phyloP scores from a whole-genome alignment of 1,140 invertebrate species.

The Radopholus similis region DNA sequence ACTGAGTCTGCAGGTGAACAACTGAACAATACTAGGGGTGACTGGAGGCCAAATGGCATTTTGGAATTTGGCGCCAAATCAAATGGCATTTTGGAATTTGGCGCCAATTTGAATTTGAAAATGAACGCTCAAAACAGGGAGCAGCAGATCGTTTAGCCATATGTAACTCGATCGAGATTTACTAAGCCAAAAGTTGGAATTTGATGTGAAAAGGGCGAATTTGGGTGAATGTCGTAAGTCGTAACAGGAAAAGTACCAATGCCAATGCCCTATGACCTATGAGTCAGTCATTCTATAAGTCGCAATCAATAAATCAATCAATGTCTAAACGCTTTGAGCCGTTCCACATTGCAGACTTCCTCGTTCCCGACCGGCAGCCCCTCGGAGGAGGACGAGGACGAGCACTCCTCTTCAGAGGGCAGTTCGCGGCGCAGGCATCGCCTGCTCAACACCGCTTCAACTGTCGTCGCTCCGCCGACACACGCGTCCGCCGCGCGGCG shows the following conservation, averaged over 20 bases:
- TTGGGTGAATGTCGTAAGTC: not conserved
- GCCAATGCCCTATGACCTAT: too few species aligned
- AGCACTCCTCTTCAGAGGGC: not conserved
- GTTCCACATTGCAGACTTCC: constrained; percentile 58
- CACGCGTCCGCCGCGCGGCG: not conserved
- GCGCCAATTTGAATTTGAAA: not conserved
- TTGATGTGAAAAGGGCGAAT: too few species aligned
- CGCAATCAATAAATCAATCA: too few species aligned
- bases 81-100: constrained; percentile 1
- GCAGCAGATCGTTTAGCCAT: not conserved
- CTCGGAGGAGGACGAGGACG: constrained; percentile 42
- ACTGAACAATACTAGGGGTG: not conserved
- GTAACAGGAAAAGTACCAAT: not conserved
- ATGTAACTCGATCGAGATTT: too few species aligned
- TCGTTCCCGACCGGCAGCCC: constrained; percentile 52
- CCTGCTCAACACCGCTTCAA: not conserved
- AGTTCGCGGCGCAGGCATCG: not conserved
- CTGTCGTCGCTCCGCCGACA: too few species aligned
- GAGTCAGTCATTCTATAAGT: too few species aligned
- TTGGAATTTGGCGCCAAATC: not conserved
- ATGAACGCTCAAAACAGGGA: not conserved
- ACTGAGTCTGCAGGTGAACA: constrained; percentile 21
- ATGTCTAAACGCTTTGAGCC: too few species aligned
- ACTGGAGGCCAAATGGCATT: not conserved
- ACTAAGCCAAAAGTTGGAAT: too few species aligned